Evolutionary conservation across 2,797 vertebrate genomes (phyloP).

Genomic region (Gallinago solitaria): DNA sequence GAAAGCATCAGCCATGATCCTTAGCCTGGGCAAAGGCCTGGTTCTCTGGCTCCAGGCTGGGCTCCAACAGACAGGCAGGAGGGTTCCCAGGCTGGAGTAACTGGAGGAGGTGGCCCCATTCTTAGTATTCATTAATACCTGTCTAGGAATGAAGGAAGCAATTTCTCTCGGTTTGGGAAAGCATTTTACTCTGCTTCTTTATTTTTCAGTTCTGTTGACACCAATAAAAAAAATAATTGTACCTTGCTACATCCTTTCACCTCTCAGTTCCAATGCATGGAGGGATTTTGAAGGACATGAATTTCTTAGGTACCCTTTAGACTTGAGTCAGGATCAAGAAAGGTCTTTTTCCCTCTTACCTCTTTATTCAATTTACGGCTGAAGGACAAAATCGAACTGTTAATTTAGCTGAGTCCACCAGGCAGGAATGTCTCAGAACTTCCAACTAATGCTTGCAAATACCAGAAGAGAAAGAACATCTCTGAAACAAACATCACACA

Average conservation of each 20-base stretch:
- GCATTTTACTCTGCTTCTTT: not conserved
- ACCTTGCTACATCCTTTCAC: not conserved
- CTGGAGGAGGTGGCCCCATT: not conserved
- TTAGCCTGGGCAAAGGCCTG: no score
- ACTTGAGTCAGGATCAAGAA: not conserved
- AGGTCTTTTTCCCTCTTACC: not conserved
- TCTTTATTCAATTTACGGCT: not conserved
- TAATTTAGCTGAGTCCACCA: not conserved
- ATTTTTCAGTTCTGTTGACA: not conserved
- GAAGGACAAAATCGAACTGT: not conserved
- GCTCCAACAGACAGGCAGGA: not conserved
- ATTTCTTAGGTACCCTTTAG: not conserved
- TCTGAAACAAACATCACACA: not conserved
- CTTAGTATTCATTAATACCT: not conserved
- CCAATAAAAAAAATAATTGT: not conserved
- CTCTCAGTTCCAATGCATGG: not conserved
- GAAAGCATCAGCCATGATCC: not conserved
- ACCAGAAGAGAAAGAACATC: not conserved
- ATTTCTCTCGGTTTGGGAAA: not conserved
- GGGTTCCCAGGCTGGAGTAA: rapidly evolving
- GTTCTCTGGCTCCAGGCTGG: rapidly evolving
- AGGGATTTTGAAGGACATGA: not conserved
- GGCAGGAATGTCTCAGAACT: not conserved
- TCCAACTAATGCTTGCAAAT: not conserved
- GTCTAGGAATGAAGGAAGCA: not conserved